Base-by-base conservation (phyloP, 1,140 invertebrate genomes). In the Globodera ellingtonae region DNA sequence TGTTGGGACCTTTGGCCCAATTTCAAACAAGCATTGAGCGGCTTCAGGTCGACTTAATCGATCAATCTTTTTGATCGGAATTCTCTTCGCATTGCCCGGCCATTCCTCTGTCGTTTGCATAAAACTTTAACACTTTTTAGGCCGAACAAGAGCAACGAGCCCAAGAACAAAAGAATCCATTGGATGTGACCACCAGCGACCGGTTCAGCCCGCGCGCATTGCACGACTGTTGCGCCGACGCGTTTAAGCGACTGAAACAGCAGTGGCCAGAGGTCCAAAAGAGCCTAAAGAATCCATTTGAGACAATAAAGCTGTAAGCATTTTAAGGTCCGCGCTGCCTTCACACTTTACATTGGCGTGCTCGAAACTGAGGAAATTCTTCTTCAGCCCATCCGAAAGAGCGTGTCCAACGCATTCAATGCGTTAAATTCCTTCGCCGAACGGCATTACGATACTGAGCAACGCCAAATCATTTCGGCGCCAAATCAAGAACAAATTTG, bases 401-500 rank as follows among this genome's bases (percentile, higher is more conserved):
- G 62, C 15, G 78, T 88, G 18, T 81, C 81, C 24, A 84, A 86
- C 56, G 65, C 78, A 15, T 88, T 88, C 79, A 75, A 78, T 10
- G 80, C 79, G 21, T 65, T 88, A 6, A 83, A 74, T 50, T 46
- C 71, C 0, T 89, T 88, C 56, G 80, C 80, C n/a, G 73, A 81
- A 35, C 82, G 85, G 47, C 62, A 86, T 24, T 88, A 81, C 62
- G 84, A 74, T 8, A 81, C 83, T 65, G 87, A 88, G 59, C 83
- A 85, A 46, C 76, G 79, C 15, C 84, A 86, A 73, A 80, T 88
- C 47, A 86, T 86, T 66, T 88, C 79, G 21, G 81, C 86, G 9
- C 88, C 87, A 6, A 87, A 79, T 59, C 83, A 85, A 62, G 88
- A 88, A 76, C 88, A 89, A 81, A 82, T 88, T 72, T 88, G 80